Evolutionary conservation across 2,113 vertebrate species (phyloP), one percentile per base, ranked within the genome.

Genomic region (Ptyas mucosa): DNA sequence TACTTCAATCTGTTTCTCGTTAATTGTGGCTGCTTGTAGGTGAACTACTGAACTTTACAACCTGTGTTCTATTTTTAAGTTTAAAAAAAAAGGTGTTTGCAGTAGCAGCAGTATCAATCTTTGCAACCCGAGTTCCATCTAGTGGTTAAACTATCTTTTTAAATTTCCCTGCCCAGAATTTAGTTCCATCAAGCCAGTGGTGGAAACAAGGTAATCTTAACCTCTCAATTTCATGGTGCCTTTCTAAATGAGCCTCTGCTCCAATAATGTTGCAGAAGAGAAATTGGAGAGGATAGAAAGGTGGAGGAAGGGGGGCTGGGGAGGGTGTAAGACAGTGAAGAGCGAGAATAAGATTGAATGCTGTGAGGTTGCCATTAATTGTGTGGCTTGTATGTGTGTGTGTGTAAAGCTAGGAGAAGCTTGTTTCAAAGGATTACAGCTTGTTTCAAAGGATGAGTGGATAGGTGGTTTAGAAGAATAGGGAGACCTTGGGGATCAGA

Each of bases 91-190:
- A 12, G 26, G 26, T 0, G 0, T 92, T 93, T 18, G 15, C 55
- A 26, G 11, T 52, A 20, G 4, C 34, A 26, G 58, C 2, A 0
- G 1, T 61, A 51, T 85, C n/a, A 3, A 8, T 87, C 11, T 0
- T 10, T 53, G 90, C 87, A 92, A 54, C 87, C 39, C 87, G 4
- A 90, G 85, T 95, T 93, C 96, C 96, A 95, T 93, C 94, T 96
- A 95, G 91, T 95, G 96, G 94, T 55, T 85, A 26, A 9, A 23
- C 90, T 1, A 57, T 93, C 34, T 90, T 39, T 90, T 94, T 69
- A 93, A 89, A 86, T 85, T 95, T 94, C 94, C 46, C 1, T 14
- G 87, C 51, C 52, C 55, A 69, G 54, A 49, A 64, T 1, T 2
- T 57, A 52, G 89, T 8, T 24, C 3, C 34, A 43, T 21, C 53